These are phyloP conservation scores for Mungos mungo DNA, from an alignment of 2,113 vertebrate genomes.

Conservation along the genomic window DNA sequence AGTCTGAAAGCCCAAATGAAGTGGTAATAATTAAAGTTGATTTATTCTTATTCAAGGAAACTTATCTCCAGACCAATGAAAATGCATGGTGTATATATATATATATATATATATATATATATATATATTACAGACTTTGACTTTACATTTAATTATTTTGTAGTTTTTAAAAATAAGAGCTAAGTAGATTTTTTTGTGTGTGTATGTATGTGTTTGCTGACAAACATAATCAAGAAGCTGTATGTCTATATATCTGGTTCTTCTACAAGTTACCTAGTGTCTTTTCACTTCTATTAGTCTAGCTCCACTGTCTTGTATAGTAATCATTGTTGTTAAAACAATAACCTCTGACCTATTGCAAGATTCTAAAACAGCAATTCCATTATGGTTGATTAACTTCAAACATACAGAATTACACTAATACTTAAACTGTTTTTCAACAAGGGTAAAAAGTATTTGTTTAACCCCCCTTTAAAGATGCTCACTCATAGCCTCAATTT, in stretches of 20 bases:
- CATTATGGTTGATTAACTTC: not conserved
- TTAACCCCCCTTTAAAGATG: constrained; percentile 23
- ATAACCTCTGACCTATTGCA: not conserved
- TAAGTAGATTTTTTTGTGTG: not conserved
- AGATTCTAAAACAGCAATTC: constrained; percentile 22
- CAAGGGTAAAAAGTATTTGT: not conserved
- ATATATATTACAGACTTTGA: not conserved
- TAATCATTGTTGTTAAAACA: constrained; percentile 27
- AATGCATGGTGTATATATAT: not conserved
- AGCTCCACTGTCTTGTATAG: not conserved
- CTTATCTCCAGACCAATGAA: not conserved
- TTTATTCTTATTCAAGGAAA: constrained; percentile 28
- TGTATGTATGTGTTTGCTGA: not conserved
- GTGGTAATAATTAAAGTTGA: not conserved
- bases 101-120: not conserved
- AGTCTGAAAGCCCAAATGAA: constrained; percentile 23
- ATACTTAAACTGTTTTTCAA: not conserved
- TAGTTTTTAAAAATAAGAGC: not conserved
- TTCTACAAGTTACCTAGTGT: not conserved
- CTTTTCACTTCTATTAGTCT: not conserved
- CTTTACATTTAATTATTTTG: not conserved
- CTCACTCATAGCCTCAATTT: not conserved
- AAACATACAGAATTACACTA: constrained; percentile 2
- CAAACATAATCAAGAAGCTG: not conserved
- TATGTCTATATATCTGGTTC: not conserved